Conservation (phyloP, 2,113 vertebrate species). For the Hemiprocne comata region DNA sequence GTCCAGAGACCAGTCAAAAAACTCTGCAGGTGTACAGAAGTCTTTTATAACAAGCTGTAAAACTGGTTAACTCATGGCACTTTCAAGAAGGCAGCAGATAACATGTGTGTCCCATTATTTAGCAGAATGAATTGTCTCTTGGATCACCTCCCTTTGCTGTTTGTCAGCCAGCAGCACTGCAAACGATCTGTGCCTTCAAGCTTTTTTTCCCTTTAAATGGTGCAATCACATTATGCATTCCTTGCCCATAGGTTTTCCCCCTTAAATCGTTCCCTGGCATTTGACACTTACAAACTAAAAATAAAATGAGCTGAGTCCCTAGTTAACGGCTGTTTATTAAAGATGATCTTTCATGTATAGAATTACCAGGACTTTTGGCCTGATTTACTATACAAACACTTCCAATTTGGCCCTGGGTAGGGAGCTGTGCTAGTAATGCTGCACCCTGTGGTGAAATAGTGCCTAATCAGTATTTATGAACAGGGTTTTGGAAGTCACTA, state of each 20-base stretch:
- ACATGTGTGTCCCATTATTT: background rate
- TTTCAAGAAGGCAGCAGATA: background rate
- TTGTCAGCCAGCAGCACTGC: background rate
- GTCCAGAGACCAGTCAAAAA: background rate
- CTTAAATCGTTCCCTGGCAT: conserved; percentile 6
- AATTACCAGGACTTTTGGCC: conserved; percentile 44
- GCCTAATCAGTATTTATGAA: conserved; percentile 79
- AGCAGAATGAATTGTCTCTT: background rate
- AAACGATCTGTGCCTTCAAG: background rate
- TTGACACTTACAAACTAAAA: conserved; percentile 53
- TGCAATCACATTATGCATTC: background rate
- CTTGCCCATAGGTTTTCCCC: background rate
- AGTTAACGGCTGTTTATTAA: conserved; percentile 71
- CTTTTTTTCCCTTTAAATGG: background rate
- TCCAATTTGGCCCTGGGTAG: conserved; percentile 47
- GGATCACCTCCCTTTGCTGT: background rate
- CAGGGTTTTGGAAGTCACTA: conserved; percentile 72
- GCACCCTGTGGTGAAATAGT: conserved; percentile 65
- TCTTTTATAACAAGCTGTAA: background rate
- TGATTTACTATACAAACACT: conserved; percentile 75
- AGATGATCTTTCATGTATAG: conserved; percentile 65
- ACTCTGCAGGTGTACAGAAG: background rate
- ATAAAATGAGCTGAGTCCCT: conserved; percentile 24
- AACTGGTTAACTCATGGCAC: background rate
- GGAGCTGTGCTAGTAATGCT: conserved; percentile 37